Percentiles rank a stretch among this genome's conserved stretches.
Evolutionary conservation across 2,113 vertebrate genomes (phyloP).

Genomic region (Cacatua alba): DNA sequence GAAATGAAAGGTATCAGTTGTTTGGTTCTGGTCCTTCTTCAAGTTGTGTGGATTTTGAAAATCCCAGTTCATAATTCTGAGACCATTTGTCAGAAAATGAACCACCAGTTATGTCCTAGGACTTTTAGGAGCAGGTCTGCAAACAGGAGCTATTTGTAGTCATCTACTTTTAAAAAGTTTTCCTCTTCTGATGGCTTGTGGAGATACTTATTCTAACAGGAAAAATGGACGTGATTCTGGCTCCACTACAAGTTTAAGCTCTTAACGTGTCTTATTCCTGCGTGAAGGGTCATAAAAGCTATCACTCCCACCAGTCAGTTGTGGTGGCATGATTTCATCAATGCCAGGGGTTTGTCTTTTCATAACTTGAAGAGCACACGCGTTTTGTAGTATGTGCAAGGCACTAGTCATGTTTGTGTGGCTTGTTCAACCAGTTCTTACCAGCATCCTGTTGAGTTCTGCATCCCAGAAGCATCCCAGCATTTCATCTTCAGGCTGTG

Average conservation of each 20-base stretch:
- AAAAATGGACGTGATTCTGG: not conserved
- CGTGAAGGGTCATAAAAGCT: not conserved
- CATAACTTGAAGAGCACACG: fast-evolving
- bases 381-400: not conserved
- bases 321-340: not conserved
- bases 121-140: not conserved
- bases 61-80: not conserved
- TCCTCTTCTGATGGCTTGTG: not conserved
- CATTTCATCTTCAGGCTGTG: not conserved
- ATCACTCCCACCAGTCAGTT: not conserved
- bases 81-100: not conserved
- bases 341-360: not conserved
- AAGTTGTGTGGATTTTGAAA: not conserved
- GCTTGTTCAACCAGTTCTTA: constrained; percentile 37
- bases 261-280: not conserved
- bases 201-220: not conserved
- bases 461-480: not conserved
- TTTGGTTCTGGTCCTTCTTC: not conserved
- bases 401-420: not conserved
- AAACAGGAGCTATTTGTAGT: not conserved
- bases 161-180: not conserved
- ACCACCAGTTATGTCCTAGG: not conserved
- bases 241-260: not conserved
- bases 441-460: constrained; percentile 2
- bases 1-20: not conserved